Percentiles rank a stretch among this genome's conserved stretches.
Conservation (phyloP, 2,113 vertebrate species). For the Tretioscincus oriximinensis region DNA sequence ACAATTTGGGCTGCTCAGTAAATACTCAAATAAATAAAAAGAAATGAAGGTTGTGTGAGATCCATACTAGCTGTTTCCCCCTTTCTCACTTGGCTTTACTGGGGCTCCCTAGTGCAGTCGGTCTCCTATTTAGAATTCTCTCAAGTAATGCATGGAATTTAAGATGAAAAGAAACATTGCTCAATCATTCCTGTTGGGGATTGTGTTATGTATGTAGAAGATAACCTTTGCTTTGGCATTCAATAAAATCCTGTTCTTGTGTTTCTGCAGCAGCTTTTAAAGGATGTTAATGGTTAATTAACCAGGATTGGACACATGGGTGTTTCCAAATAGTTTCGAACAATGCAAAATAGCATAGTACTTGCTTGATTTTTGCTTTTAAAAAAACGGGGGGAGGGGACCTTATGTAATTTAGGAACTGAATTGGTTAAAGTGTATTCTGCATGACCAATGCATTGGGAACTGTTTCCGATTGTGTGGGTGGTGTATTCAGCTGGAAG, state of each 20-base stretch:
- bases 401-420: background rate
- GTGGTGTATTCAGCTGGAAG: conserved; percentile 65
- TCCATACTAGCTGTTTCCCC: background rate
- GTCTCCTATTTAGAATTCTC: background rate
- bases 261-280: background rate
- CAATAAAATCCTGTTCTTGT: background rate
- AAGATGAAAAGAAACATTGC: background rate
- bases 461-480: conserved; percentile 54
- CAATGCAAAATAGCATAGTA: background rate
- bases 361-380: background rate
- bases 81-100: background rate
- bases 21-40: too few species aligned
- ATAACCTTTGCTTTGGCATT: background rate
- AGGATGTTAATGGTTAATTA: conserved; percentile 16
- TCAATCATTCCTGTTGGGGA: background rate
- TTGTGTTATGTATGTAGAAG: background rate
- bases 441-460: conserved; percentile 41
- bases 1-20: too few species aligned
- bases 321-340: background rate
- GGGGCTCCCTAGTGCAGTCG: background rate
- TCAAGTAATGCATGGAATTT: background rate
- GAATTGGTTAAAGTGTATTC: conserved; percentile 23
- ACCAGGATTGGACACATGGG: background rate
- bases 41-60: background rate
- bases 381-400: background rate